Evolutionary conservation across 2,113 vertebrate species (phyloP), one percentile per base, ranked within the genome.

Genomic region (Spizaetus ornatus): DNA sequence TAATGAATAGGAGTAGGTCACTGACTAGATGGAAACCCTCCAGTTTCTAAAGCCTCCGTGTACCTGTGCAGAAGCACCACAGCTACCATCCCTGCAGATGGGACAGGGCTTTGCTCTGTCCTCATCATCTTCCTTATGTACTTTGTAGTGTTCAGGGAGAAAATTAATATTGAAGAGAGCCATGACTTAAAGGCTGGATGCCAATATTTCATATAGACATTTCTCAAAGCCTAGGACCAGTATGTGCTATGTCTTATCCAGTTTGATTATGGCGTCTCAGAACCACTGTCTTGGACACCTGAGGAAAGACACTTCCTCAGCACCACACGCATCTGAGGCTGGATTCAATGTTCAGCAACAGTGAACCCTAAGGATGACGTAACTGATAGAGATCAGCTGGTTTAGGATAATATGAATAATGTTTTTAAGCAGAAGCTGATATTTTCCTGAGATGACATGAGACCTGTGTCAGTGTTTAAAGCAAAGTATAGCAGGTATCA

Each of bases 171-270:
- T 76, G 55, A 83, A 83, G 31, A 27, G 81, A 70, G 8, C 8
- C 9, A 12, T 43, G 36, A 48, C 36, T 53, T 74, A 42, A 59
- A 38, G 38, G 16, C 36, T 62, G 27, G 45, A 87, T n/a, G 16
- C 9, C 22, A 71, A 21, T 5, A 22, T 76, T 82, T 61, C 42
- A 17, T 20, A 2, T 15, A 55, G 56, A 14, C 21, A 7, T 76
- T 86, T 92, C 29, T 52, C 58, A 61, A 17, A 48, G 31, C 34
- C 52, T 61, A 27, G 34, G 52, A 43, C 70, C 72, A 56, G 6
- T 36, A 17, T 50, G 16, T 43, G 10, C 43, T 79, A 26, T 0
- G 0, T 67, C 73, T 77, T 78, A 38, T 0, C 9, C 9, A 19
- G 38, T 58, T 78, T 58, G 16, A 42, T 52, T 71, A 67, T 32